These are phyloP conservation scores for Oxyteleia sp. DNA, from an alignment of 2,888 invertebrate species.

Conservation along the genomic window DNA sequence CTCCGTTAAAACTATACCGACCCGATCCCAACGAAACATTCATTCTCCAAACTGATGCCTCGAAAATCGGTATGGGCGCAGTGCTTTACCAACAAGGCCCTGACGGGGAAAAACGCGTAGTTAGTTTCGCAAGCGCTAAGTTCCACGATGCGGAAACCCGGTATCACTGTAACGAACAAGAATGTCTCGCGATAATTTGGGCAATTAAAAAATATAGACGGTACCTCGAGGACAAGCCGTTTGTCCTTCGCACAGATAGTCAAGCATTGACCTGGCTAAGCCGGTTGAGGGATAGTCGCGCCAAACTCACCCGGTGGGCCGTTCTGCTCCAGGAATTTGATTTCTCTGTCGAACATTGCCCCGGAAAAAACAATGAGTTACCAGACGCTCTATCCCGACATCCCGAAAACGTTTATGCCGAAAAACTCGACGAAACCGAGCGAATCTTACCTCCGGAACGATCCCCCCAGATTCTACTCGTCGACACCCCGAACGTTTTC, in stretches of 20 bases:
- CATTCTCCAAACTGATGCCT: background rate
- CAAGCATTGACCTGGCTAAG: background rate
- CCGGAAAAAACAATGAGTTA: conserved; percentile 59
- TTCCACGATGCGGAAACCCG: conserved; percentile 44
- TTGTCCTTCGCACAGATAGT: no score
- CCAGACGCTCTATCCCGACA: conserved; percentile 67
- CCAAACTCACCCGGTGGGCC: no score
- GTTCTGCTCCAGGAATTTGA: conserved; percentile 39
- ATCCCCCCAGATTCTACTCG: no score
- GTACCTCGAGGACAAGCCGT: no score
- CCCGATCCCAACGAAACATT: conserved; percentile 4
- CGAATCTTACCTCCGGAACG: no score
- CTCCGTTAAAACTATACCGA: conserved; percentile 2
- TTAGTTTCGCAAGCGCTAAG: conserved; percentile 49
- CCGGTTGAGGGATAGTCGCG: background rate
- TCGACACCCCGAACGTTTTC: background rate
- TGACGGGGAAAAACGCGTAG: background rate
- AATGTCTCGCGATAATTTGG: no score
- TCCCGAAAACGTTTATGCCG: no score
- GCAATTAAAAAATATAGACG: background rate
- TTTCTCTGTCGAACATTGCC: conserved; percentile 66
- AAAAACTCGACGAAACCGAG: no score
- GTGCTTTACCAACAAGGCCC: conserved; percentile 18
- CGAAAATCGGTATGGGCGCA: conserved; percentile 18
- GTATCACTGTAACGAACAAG: no score